Percentiles rank a stretch among this genome's conserved stretches.
Conservation (phyloP, 2,113 vertebrate genomes). For the Hyperopisus bebe region DNA sequence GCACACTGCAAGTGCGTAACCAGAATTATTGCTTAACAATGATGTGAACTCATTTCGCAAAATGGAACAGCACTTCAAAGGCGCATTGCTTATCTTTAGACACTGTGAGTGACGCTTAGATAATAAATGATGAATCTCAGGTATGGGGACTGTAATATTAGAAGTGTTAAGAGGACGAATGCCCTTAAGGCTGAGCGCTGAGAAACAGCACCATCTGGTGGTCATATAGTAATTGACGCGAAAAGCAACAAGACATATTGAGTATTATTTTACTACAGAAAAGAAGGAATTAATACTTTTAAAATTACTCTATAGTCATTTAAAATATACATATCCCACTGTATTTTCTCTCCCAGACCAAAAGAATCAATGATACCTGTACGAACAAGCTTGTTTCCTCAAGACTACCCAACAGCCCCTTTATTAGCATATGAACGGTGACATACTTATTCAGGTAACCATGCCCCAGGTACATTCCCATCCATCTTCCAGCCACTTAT, state of each 20-base stretch:
- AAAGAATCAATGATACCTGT: neutral
- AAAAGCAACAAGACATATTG: neutral
- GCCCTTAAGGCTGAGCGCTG: neutral
- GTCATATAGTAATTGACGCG: constrained; percentile 8
- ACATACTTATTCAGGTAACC: neutral
- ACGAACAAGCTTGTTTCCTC: neutral
- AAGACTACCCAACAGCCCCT: neutral
- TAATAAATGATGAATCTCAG: neutral
- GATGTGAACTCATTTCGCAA: neutral
- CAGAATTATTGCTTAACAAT: neutral
- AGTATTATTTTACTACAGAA: neutral
- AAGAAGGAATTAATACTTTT: neutral
- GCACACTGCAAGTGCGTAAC: neutral
- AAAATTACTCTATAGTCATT: neutral
- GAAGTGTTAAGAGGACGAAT: neutral
- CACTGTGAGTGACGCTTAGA: neutral
- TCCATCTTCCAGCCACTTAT: neutral
- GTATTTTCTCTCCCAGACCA: neutral
- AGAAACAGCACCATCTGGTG: constrained; percentile 56
- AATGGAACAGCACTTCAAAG: neutral
- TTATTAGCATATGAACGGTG: neutral
- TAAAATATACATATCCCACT: neutral
- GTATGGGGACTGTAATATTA: neutral
- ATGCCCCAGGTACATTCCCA: neutral
- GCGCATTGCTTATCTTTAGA: neutral